Evolutionary conservation across 2,888 invertebrate genomes (phyloP), one percentile per base, ranked within the genome.

Genomic region (Andrena trimmerana): DNA sequence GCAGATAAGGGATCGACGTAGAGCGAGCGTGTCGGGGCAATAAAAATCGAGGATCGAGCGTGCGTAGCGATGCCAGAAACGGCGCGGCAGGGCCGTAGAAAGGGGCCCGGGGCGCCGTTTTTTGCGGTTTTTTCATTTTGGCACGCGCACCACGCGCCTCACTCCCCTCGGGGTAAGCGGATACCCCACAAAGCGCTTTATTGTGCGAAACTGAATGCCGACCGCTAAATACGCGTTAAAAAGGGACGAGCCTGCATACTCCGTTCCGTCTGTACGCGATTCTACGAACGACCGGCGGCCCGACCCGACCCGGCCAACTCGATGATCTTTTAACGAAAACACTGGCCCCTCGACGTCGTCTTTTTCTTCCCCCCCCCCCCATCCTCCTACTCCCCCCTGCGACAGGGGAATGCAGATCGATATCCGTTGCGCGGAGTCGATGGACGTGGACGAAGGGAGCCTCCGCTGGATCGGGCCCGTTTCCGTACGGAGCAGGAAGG

Each of bases 141-240:
- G 92, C 92, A 93, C 92, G 93, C 93, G 93, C 86, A 90, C 91
- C 86, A 85, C 88, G 86, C 88, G 87, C 89, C 42, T 16, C 42
- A 4, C 16, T 1, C 90, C 86, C 81, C 57, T 89, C 84, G 79
- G 78, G 82, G 94, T 93, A 94, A 94, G 88, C 90, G 92, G 93
- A 94, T 93, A 93, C 89, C 92, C 89, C 90, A 92, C 92, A 93
- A 93, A 93, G 92, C 92, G 91, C 92, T 93, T 94, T 92, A 94
- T 92, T 92, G 91, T 92, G 90, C 87, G 93, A 92, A 93, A 93
- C 85, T 90, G 91, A 93, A 94, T 93, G 90, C 91, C 88, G 42
- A 84, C 76, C 90, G 90, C 89, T 92, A 92, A 92, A 92, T 92
- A 92, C 91, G 89, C 89, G 85, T 80, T 90, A 90, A 89, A 42